phyloP scores from a whole-genome alignment of 1,140 invertebrate genomes.

The Panulirus ornatus region DNA sequence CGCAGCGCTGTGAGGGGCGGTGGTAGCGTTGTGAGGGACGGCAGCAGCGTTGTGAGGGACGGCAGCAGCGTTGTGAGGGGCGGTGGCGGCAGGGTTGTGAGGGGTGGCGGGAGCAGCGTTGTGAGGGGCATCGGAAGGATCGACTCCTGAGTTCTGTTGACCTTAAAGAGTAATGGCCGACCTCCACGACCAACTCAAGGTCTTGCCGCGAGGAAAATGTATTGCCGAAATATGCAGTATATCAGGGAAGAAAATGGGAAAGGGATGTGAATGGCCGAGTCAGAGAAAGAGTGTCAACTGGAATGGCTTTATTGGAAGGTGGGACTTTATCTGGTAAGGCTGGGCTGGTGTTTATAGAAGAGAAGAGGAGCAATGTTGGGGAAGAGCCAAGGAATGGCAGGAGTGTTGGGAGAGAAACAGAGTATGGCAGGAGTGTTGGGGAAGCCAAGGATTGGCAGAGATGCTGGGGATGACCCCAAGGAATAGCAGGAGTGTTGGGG shows the following conservation, averaged over 20 bases:
- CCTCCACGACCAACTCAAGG: background rate
- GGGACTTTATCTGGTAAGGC: slow-evolving; percentile 29
- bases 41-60: too few species aligned
- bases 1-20: too few species aligned
- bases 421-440: too few species aligned
- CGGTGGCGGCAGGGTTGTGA: too few species aligned
- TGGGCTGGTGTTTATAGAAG: background rate
- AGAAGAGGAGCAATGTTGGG: too few species aligned
- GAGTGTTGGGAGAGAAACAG: too few species aligned
- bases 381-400: too few species aligned
- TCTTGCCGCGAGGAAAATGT: background rate
- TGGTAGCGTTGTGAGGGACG: too few species aligned
- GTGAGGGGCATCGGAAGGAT: too few species aligned
- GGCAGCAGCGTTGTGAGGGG: too few species aligned
- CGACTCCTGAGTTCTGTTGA: background rate
- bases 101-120: too few species aligned
- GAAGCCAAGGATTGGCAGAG: background rate
- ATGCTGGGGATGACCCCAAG: background rate
- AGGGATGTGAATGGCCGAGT: slow-evolving; percentile 41
- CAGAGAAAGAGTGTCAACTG: slow-evolving; percentile 44
- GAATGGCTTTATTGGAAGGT: slow-evolving; percentile 30
- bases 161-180: background rate
- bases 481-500: background rate
- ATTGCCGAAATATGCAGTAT: slow-evolving; percentile 51
- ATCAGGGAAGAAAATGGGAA: slow-evolving; percentile 44